These are phyloP conservation scores for Erythrocercus mccallii DNA, from an alignment of 2,113 vertebrate genomes.

Conservation along the genomic window DNA sequence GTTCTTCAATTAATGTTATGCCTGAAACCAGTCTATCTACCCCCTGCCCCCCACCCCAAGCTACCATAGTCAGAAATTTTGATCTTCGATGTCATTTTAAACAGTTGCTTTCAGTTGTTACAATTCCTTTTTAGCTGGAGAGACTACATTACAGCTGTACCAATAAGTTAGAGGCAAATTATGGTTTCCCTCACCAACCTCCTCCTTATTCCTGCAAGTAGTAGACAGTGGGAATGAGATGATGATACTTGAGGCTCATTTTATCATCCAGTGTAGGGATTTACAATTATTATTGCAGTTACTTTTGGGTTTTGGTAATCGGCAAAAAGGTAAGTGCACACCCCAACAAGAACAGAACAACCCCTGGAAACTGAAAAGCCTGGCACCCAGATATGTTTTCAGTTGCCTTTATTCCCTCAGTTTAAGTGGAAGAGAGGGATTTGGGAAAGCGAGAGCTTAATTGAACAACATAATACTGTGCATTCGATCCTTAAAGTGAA, in stretches of 20 bases:
- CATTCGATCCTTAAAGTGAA: slow-evolving; percentile 28
- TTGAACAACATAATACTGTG: slow-evolving; percentile 43
- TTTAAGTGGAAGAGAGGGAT: slow-evolving; percentile 23
- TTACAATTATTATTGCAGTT: neutral
- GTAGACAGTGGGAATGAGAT: neutral
- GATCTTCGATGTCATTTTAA: neutral
- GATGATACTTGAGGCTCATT: neutral
- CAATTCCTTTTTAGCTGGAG: neutral
- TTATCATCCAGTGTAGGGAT: neutral
- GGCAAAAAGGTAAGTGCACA: neutral
- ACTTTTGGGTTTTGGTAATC: neutral
- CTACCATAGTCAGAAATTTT: neutral
- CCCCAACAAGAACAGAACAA: neutral
- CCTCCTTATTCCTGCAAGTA: neutral
- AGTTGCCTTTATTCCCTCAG: neutral
- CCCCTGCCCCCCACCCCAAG: neutral
- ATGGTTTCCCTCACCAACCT: neutral
- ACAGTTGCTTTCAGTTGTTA: neutral
- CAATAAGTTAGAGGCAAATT: neutral
- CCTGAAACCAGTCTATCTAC: neutral
- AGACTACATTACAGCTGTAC: neutral
- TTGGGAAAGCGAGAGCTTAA: neutral
- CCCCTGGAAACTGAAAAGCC: neutral
- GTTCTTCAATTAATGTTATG: neutral
- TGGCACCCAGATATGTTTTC: neutral